Evolutionary conservation across 2,888 invertebrate species (phyloP), one percentile per base, ranked within the genome.

Genomic region (Apoda limacodes): DNA sequence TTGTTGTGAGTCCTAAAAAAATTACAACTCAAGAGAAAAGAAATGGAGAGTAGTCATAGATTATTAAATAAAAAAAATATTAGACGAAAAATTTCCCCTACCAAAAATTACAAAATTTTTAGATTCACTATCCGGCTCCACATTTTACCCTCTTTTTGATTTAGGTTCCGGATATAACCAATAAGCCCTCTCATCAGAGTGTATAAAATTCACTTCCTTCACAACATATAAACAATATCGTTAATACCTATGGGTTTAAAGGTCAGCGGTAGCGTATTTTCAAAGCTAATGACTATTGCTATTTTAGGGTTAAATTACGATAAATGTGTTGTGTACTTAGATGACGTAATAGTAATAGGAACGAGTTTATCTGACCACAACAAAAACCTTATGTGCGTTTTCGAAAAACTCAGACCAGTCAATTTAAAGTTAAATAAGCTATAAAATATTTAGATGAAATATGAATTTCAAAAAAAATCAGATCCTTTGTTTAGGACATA

Each of bases 221-320:
- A n/a, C n/a, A n/a, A n/a, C n/a, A n/a, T n/a, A n/a, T n/a, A n/a
- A n/a, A n/a, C n/a, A n/a, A n/a, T n/a, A n/a, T n/a, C n/a, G n/a
- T n/a, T n/a, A n/a, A n/a, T 36, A 6, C 34, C 41, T 3, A 38
- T 38, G 38, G 38, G 41, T 3, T 9, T 40, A 4, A 37, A 37
- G 13, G 37, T 20, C 7, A 40, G 35, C 15, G 33, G 37, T 4
- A 35, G 22, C 19, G 10, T 32, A 6, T 39, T 40, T 29, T 25
- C 25, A n/a, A 22, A 28, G 6, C 4, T 35, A n/a, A n/a, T n/a
- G n/a, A n/a, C n/a, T n/a, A 13, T 40, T 2, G 37, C 35, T 9
- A 37, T 37, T 35, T 30, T 35, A 1, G 40, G 40, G 2, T 20
- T 37, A 13, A 21, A 13, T 1, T 34, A 27, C 9, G 35, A 35